Evolutionary conservation across 1,140 invertebrate species (phyloP).

Genomic region (Semibalanus balanoides): DNA sequence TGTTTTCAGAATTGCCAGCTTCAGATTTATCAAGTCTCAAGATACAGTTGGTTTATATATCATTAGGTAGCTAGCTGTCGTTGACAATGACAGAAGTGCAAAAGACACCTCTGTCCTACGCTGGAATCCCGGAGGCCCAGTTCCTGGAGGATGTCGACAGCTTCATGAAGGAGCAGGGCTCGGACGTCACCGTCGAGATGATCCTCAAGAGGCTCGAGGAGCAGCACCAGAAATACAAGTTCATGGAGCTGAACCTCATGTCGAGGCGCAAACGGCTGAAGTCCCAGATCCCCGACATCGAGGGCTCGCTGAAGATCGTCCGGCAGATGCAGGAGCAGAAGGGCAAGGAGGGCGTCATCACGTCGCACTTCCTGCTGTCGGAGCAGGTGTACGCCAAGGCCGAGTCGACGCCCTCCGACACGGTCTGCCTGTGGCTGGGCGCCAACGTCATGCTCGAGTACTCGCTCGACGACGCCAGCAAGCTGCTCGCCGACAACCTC

Average conservation of each 20-base stretch:
- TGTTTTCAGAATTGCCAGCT: too few relatives aligned
- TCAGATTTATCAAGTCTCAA: too few relatives aligned
- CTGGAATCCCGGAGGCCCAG: slow-evolving; percentile 19
- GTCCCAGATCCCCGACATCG: slow-evolving; percentile 65
- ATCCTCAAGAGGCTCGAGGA: slow-evolving; percentile 17
- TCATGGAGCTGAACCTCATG: slow-evolving; percentile 19
- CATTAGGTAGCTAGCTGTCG: too few relatives aligned
- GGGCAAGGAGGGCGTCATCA: slow-evolving; percentile 47
- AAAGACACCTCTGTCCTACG: slow-evolving; percentile 6
- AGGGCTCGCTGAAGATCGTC: slow-evolving; percentile 81
- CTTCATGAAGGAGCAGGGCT: slow-evolving; percentile 18
- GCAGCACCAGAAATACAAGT: slow-evolving; percentile 19
- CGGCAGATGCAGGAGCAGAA: slow-evolving; percentile 69
- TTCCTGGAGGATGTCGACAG: slow-evolving; percentile 20
- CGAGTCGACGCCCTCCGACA: slow-evolving; percentile 74
- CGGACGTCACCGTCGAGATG: slow-evolving; percentile 14
- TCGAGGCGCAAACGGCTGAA: slow-evolving; percentile 18
- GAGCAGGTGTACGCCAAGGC: slow-evolving; percentile 89
- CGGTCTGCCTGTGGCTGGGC: slow-evolving; percentile 93
- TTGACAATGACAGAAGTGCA: not conserved
- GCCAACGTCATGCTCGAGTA: slow-evolving; percentile 99
- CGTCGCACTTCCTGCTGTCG: slow-evolving; percentile 84
- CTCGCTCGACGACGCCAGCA: slow-evolving; percentile 76
- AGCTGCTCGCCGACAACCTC: slow-evolving; percentile 74
- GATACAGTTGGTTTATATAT: too few relatives aligned